Evolutionary conservation across 2,888 invertebrate species (phyloP).

Genomic region (Spodoptera picta): DNA sequence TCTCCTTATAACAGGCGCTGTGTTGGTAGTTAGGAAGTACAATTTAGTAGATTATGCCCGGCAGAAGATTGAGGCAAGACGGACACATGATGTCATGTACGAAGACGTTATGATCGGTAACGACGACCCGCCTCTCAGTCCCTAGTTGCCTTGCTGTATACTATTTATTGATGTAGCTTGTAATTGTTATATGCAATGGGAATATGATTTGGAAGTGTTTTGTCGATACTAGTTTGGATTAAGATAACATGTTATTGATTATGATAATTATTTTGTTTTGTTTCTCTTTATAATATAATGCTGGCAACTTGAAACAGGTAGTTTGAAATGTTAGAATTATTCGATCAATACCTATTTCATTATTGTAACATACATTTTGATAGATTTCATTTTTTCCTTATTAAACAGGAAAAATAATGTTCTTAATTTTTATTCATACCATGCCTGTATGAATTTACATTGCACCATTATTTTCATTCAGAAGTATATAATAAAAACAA

Average conservation of each 20-base stretch:
- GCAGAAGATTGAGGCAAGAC: slow-evolving; percentile 77
- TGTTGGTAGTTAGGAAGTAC: slow-evolving; percentile 82
- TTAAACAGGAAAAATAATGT: slow-evolving; percentile 19
- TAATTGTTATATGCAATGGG: slow-evolving; percentile 50
- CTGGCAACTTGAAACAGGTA: too few relatives aligned
- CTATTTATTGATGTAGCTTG: slow-evolving; percentile 58
- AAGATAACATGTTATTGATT: slow-evolving; percentile 4
- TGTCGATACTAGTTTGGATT: slow-evolving; percentile 6
- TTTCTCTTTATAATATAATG: too few relatives aligned
- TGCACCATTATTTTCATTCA: not conserved
- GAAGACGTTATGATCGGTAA: slow-evolving; percentile 89
- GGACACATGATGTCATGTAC: slow-evolving; percentile 83
- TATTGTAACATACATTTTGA: too few relatives aligned
- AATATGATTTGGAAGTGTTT: slow-evolving; percentile 45
- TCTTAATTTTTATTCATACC: too few relatives aligned
- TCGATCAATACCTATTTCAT: too few relatives aligned
- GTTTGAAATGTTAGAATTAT: too few relatives aligned
- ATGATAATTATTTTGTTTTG: not conserved
- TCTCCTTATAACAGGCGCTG: slow-evolving; percentile 76
- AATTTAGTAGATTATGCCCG: slow-evolving; percentile 80
- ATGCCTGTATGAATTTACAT: too few relatives aligned
- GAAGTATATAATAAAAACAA: not conserved
- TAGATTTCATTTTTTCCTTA: too few relatives aligned
- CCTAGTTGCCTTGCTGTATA: slow-evolving; percentile 64
- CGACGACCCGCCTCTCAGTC: slow-evolving; percentile 85